Conservation (phyloP, 1,140 invertebrate species). For the Druon quercuslanigerum region DNA sequence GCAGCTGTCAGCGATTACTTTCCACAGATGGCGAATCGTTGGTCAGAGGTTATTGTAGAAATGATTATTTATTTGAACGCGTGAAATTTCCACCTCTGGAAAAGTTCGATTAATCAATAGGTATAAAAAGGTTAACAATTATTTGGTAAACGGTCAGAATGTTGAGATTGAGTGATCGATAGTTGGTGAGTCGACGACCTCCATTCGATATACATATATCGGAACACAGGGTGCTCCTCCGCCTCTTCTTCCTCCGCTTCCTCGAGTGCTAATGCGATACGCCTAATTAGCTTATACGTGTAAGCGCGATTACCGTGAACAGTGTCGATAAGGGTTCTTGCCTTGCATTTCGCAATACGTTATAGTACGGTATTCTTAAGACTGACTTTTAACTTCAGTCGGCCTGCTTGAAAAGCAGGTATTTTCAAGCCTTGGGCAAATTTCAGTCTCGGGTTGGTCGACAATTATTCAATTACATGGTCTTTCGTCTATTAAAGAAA, state of each 20-base stretch:
- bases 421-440: slow-evolving; percentile 3
- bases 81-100: slow-evolving; percentile 13
- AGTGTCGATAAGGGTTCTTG: slow-evolving; percentile 44
- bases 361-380: slow-evolving; percentile 32
- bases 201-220: slow-evolving; percentile 51
- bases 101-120: slow-evolving; percentile 10
- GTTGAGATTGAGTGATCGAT: slow-evolving; percentile 46
- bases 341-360: slow-evolving; percentile 42
- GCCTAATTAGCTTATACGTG: slow-evolving; percentile 63
- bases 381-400: background rate
- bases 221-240: slow-evolving; percentile 38
- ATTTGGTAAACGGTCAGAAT: slow-evolving; percentile 27
- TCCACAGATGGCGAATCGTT: background rate
- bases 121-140: too few species aligned
- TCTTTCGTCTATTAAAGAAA: slow-evolving; percentile 9
- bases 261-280: slow-evolving; percentile 61
- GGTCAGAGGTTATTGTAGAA: slow-evolving; percentile 13
- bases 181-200: slow-evolving; percentile 56
- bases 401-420: background rate
- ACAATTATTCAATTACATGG: slow-evolving; percentile 17
- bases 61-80: slow-evolving; percentile 22
- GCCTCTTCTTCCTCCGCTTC: slow-evolving; percentile 34
- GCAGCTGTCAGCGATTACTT: slow-evolving; percentile 25
- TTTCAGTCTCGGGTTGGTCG: background rate
- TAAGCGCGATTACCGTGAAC: slow-evolving; percentile 49